Conservation (phyloP, 2,888 invertebrate genomes). For the Aradus depressus region DNA sequence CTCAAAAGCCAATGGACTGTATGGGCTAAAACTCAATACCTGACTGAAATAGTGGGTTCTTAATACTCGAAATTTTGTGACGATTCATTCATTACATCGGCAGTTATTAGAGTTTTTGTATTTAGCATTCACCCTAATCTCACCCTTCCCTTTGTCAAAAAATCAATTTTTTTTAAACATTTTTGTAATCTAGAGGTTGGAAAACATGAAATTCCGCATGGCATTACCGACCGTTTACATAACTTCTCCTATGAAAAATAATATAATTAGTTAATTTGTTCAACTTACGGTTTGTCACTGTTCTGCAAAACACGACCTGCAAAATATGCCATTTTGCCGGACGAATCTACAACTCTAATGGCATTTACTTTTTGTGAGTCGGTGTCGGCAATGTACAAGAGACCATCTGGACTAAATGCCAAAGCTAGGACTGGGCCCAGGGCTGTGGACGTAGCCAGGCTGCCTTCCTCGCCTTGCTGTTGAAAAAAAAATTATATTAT, state of each 20-base stretch:
- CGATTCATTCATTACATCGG: no score
- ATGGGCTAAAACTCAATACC: no score
- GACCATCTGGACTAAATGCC: constrained; percentile 82
- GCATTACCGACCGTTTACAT: not conserved
- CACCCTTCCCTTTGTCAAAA: no score
- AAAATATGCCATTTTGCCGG: constrained; percentile 81
- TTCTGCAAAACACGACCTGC: constrained; percentile 44
- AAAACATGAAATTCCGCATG: not conserved
- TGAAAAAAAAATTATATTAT: constrained; percentile 20
- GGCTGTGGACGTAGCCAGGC: constrained; percentile 44
- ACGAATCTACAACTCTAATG: constrained; percentile 74
- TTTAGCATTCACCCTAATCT: no score
- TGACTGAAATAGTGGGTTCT: no score
- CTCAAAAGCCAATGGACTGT: no score
- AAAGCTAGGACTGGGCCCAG: constrained; percentile 80
- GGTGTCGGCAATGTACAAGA: constrained; percentile 85
- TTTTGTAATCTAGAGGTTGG: not conserved
- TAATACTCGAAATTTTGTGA: no score
- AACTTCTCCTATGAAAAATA: not conserved
- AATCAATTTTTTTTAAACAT: not conserved
- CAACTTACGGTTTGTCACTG: constrained; percentile 30
- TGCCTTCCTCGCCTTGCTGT: constrained; percentile 33
- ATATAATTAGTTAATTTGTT: not conserved
- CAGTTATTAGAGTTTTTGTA: no score
- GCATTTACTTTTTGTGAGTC: constrained; percentile 76